Conservation (phyloP, 1,140 invertebrate genomes). For the Drosophila nannoptera region DNA sequence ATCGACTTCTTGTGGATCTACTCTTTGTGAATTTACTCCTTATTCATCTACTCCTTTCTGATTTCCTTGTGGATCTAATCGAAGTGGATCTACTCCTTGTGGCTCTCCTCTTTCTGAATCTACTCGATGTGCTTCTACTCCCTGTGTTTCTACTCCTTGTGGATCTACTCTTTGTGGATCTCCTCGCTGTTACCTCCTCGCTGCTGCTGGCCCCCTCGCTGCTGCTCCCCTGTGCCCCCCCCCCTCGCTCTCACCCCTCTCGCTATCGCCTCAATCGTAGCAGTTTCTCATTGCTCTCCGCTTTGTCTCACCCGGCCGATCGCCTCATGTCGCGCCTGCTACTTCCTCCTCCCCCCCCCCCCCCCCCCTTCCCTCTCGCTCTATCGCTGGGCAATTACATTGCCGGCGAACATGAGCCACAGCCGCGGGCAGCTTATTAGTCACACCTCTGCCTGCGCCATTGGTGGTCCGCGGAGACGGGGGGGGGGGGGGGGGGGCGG, state of each 20-base stretch:
- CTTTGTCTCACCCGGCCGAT: no score
- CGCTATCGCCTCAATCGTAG: no score
- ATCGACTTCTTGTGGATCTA: background rate
- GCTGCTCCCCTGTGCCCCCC: background rate
- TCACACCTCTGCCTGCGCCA: constrained; percentile 44
- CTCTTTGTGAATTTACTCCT: background rate
- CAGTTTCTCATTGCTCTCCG: no score
- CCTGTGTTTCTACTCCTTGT: no score
- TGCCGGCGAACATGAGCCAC: constrained; percentile 7
- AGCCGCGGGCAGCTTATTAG: constrained; percentile 34
- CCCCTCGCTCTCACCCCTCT: no score
- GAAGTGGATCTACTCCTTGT: background rate
- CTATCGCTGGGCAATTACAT: constrained; percentile 3
- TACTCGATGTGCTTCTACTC: no score
- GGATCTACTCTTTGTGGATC: background rate
- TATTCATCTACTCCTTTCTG: background rate
- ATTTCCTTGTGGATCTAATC: background rate
- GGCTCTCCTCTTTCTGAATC: no score
- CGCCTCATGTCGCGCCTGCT: no score
- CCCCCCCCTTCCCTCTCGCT: background rate
- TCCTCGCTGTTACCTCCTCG: background rate
- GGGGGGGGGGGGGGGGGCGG: background rate
- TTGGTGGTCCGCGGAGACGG: constrained; percentile 40
- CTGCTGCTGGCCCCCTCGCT: background rate
- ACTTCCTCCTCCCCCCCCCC: no score